Percentiles rank a stretch among this genome's conserved stretches.
Conservation (phyloP, 1,140 invertebrate species). For the Lutraria rhynchaena region DNA sequence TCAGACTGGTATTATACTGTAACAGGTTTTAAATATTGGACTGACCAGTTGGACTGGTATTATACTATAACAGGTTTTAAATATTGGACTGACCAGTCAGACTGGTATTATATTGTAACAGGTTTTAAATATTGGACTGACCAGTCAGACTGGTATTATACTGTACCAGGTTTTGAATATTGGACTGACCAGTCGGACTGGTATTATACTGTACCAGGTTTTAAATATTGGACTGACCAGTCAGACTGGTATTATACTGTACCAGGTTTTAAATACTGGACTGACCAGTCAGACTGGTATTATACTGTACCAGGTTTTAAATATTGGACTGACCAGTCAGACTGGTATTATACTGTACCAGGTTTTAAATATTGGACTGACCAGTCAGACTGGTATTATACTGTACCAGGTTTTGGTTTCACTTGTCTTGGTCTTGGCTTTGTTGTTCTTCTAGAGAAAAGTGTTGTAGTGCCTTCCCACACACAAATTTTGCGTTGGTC, state of each 20-base stretch:
- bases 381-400: not conserved
- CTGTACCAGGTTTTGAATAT: no score
- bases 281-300: not conserved
- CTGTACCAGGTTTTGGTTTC: not conserved
- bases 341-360: not conserved
- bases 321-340: not conserved
- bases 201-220: no score
- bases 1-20: no score
- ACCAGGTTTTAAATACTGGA: not conserved
- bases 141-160: no score
- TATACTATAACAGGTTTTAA: no score
- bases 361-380: not conserved
- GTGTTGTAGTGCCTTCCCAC: conserved; percentile 58
- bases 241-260: not conserved
- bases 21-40: no score
- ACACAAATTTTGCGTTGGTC: conserved; percentile 28
- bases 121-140: no score
- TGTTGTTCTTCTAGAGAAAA: conserved; percentile 48
- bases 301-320: not conserved
- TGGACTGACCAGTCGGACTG: no score
- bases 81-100: no score
- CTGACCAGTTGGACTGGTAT: no score
- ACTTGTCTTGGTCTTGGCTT: not conserved
- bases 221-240: no score
- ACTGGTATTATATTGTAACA: no score